Percentiles rank a stretch among this genome's conserved stretches.
phyloP scores from a whole-genome alignment of 37 sponge, comb jelly and placozoan genomes.

The Ianthella basta region DNA sequence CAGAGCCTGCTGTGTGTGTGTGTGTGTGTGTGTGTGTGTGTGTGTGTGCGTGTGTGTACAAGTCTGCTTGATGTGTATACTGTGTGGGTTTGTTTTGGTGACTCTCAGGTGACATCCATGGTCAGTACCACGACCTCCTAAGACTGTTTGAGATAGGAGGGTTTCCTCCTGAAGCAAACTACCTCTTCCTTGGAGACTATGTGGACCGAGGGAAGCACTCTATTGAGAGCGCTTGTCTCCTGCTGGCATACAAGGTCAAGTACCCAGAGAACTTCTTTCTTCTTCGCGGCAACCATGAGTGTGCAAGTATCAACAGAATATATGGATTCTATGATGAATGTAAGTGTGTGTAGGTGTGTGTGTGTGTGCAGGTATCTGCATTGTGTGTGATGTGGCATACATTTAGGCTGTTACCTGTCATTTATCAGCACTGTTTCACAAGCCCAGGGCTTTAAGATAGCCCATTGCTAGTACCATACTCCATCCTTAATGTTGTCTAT shows the following conservation, averaged over 20 bases:
- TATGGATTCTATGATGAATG: constrained; percentile 99
- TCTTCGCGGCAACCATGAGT: constrained; percentile 98
- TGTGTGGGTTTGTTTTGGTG: neutral
- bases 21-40: constrained; percentile 11
- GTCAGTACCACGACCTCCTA: constrained; percentile 93
- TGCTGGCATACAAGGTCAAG: constrained; percentile 98
- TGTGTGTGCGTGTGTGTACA: constrained; percentile 14
- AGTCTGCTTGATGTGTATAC: neutral
- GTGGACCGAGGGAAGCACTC: constrained; percentile 94
- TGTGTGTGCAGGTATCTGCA: too few relatives aligned
- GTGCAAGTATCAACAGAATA: constrained; percentile 99
- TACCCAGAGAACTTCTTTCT: constrained; percentile 99
- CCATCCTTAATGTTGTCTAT: too few relatives aligned
- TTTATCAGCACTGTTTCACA: too few relatives aligned
- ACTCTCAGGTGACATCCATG: constrained; percentile 88
- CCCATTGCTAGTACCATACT: too few relatives aligned
- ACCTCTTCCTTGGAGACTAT: constrained; percentile 95
- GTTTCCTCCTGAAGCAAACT: constrained; percentile 95
- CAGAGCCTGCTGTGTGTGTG: too few relatives aligned
- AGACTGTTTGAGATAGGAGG: constrained; percentile 95
- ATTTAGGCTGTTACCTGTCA: too few relatives aligned
- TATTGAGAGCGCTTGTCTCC: constrained; percentile 94
- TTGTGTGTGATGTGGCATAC: too few relatives aligned
- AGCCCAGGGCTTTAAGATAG: too few relatives aligned
- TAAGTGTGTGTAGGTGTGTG: constrained; percentile 60